phyloP scores from a whole-genome alignment of 2,113 vertebrate species.

The Corvus hawaiiensis region DNA sequence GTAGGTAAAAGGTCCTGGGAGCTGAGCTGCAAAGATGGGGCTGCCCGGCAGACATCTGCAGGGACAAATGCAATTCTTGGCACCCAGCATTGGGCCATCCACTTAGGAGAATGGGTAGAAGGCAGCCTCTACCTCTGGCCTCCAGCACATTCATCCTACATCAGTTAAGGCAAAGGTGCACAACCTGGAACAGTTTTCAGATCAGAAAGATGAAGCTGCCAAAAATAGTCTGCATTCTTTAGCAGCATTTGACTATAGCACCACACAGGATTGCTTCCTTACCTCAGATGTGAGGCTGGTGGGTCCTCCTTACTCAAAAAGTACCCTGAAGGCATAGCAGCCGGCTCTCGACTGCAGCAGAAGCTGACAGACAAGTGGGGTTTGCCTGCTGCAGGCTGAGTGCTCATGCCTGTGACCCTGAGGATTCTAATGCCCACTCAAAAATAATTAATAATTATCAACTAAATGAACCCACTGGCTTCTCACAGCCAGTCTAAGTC shows the following conservation, averaged over 20 bases:
- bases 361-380: neutral
- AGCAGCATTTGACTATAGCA: neutral
- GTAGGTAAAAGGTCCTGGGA: neutral
- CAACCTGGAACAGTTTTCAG: neutral
- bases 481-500: neutral
- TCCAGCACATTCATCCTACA: fast-evolving
- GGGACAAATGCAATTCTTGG: neutral
- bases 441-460: neutral
- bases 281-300: fast-evolving
- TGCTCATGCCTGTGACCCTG: neutral
- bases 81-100: no score
- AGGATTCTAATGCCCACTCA: neutral
- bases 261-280: neutral
- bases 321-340: neutral
- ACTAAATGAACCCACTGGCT: neutral
- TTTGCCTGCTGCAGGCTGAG: neutral
- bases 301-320: neutral
- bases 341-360: neutral
- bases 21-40: neutral
- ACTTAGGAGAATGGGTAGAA: neutral
- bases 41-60: neutral
- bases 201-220: neutral
- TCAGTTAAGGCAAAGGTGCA: neutral
- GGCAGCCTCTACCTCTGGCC: neutral
- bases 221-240: neutral